These are phyloP conservation scores for Pogonus chalceus DNA, from an alignment of 1,140 invertebrate species.

Conservation along the genomic window DNA sequence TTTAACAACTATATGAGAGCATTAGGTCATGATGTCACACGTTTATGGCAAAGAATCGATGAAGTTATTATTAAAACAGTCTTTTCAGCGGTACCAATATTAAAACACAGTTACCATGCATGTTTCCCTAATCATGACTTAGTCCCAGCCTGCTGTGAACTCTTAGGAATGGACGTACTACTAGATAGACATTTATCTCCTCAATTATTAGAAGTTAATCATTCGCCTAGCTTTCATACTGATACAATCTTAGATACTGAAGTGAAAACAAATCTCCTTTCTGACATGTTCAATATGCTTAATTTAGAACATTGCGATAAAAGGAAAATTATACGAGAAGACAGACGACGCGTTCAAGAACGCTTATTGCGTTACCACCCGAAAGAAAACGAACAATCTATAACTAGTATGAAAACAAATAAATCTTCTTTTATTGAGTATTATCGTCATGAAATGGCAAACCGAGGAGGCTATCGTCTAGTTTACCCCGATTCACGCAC, in stretches of 20 bases:
- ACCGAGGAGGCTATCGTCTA: constrained; percentile 56
- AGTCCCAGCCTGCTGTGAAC: constrained; percentile 79
- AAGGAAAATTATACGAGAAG: constrained; percentile 60
- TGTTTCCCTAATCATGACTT: constrained; percentile 78
- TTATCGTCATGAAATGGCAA: constrained; percentile 27
- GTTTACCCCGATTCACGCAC: constrained; percentile 40
- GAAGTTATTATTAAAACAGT: constrained; percentile 86
- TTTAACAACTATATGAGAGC: constrained; percentile 62
- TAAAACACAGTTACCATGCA: constrained; percentile 80
- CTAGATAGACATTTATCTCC: constrained; percentile 78
- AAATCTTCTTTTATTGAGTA: constrained; percentile 22
- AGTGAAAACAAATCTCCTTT: constrained; percentile 72
- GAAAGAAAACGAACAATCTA: constrained; percentile 30
- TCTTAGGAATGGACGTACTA: constrained; percentile 80
- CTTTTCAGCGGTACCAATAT: constrained; percentile 69
- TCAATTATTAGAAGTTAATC: constrained; percentile 80
- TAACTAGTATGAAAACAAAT: constrained; percentile 12
- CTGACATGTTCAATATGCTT: constrained; percentile 72
- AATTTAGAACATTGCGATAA: constrained; percentile 73
- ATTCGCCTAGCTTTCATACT: constrained; percentile 84
- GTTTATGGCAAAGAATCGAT: constrained; percentile 73
- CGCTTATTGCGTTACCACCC: constrained; percentile 46
- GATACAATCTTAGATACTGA: constrained; percentile 73
- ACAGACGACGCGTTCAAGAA: constrained; percentile 54
- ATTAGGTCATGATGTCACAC: constrained; percentile 60